Evolutionary conservation across 2,888 invertebrate species (phyloP), one percentile per base, ranked within the genome.

Genomic region (Lypha dubia): DNA sequence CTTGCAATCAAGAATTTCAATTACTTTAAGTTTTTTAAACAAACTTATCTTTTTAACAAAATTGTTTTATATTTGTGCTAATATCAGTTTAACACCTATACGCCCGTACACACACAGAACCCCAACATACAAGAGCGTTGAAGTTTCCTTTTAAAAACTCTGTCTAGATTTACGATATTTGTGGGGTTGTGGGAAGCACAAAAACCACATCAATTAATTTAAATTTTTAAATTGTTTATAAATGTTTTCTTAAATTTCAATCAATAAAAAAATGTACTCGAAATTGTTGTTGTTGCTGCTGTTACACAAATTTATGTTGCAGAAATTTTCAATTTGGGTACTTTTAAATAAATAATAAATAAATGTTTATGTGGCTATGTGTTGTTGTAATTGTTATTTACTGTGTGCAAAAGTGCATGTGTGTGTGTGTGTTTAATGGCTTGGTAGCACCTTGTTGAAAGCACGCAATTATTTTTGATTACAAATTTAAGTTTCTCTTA

Each of bases 181-280:
- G 46, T 62, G 62, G 15, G 58, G 56, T 44, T 58, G 38, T 9
- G n/a, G 15, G n/a, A 38, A 32, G 70, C 79, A 68, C 74, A 83
- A 62, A 51, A 79, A 68, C 83, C 83, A 32, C 83, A 83, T 9
- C 74, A 83, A 83, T 83, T 83, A 79, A 79, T 83, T 74, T 58
- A 22, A 83, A 77, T 73, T 73, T 28, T 83, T 62, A 60, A 77
- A 68, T 60, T 68, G 20, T 77, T 68, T 79, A 60, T 11, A 77
- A 68, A 68, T 49, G 28, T 51, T 60, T 62, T 41, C 41, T 79
- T 79, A 6, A 60, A 70, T 8, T n/a, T 60, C 38, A 41, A 62
- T 70, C 76, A 77, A 49, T 58, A 56, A 11, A 20, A 44, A 4
- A 75, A 63, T 53, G 11, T 44, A n/a, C 38, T 8, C 6, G 5